Evolutionary conservation across 2,888 invertebrate species (phyloP).

Genomic region (Pilophorus perplexus): DNA sequence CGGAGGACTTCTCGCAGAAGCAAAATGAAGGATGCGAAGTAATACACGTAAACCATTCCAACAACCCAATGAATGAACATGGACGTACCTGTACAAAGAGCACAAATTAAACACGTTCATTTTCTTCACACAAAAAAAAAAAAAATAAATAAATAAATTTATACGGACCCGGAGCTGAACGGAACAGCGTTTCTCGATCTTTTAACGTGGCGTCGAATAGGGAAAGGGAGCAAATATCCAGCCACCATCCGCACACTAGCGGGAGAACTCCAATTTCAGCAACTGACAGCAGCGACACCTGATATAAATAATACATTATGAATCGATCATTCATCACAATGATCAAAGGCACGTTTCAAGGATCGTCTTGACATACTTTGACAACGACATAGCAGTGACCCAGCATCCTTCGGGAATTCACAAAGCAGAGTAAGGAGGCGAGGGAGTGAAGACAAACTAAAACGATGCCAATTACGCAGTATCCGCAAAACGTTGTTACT

Average conservation of each 20-base stretch:
- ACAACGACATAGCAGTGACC: constrained; percentile 91
- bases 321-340: not conserved
- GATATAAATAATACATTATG: constrained; percentile 49
- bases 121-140: not conserved
- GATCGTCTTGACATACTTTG: constrained; percentile 52
- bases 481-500: constrained; percentile 88
- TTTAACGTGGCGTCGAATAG: constrained; percentile 86
- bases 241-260: constrained; percentile 97
- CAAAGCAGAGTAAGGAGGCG: constrained; percentile 75
- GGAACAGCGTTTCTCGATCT: constrained; percentile 83
- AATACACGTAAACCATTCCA: constrained; percentile 98
- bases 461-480: constrained; percentile 78
- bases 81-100: constrained; percentile 67
- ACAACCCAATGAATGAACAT: constrained; percentile 99
- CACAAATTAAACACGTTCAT: constrained; percentile 61
- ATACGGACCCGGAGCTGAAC: constrained; percentile 54
- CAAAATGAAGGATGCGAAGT: constrained; percentile 95
- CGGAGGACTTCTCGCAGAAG: constrained; percentile 88
- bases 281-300: constrained; percentile 90
- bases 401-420: constrained; percentile 76
- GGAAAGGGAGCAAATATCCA: constrained; percentile 93
- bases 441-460: constrained; percentile 81
- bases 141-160: not conserved
- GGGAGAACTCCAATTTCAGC: constrained; percentile 97
- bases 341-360: not conserved